phyloP scores from a whole-genome alignment of 2,113 vertebrate species.

The Malurus alboscapulatus region DNA sequence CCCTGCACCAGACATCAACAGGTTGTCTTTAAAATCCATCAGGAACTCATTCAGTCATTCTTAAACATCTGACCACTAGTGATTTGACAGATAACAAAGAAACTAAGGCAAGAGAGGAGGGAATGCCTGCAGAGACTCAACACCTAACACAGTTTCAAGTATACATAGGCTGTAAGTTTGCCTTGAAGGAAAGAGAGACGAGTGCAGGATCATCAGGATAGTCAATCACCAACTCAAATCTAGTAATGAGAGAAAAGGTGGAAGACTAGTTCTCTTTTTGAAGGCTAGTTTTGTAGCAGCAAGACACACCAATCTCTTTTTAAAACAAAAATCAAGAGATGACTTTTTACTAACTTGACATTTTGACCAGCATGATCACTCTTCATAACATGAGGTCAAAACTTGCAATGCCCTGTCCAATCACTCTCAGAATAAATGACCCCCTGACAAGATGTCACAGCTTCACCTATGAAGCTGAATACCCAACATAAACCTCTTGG shows the following conservation, averaged over 20 bases:
- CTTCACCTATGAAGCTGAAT: neutral
- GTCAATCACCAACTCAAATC: neutral
- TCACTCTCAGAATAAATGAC: neutral
- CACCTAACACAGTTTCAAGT: neutral
- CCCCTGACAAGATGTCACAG: neutral
- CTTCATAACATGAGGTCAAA: neutral
- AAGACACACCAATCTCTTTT: neutral
- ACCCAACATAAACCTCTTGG: neutral
- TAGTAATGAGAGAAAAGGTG: neutral
- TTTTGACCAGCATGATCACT: neutral
- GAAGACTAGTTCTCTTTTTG: neutral
- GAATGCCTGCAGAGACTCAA: neutral
- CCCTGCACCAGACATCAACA: rapidly evolving
- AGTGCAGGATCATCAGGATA: neutral
- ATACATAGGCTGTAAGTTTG: neutral
- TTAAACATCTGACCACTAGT: neutral
- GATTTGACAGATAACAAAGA: neutral
- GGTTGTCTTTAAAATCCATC: neutral
- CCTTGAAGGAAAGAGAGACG: neutral
- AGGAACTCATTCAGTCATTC: neutral
- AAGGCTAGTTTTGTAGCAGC: neutral
- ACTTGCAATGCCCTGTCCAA: neutral
- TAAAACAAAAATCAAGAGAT: neutral
- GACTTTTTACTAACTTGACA: neutral
- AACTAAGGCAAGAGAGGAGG: neutral